Base-by-base conservation (phyloP, 1,140 invertebrate species). In the Hyles euphorbiae region DNA sequence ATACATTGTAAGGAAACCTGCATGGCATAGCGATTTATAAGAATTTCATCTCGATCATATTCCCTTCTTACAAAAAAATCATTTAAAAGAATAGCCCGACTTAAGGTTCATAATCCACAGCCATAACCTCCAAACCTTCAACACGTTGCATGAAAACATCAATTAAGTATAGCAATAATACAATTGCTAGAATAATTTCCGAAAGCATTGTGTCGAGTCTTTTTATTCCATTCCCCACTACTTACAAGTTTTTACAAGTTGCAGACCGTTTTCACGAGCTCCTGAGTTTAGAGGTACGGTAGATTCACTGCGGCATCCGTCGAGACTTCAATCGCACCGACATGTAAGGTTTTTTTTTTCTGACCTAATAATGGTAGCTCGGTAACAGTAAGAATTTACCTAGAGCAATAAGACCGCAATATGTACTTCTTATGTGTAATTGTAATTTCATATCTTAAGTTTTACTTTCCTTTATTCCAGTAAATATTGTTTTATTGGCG, bases 191-290 rank as follows among this genome's bases (percentile, higher is more conserved):
- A 44, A 43, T 36, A 44, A 36, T 54, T 54, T 11, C 36, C 4
- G n/a, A 54, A 54, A 22, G 36, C 53, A 44, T 44, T 44, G 53
- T 12, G 51, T 40, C 6, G 36, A 32, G 11, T 48, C 56, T 52
- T 63, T 63, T 63, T 63, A 63, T 63, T 58, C 58, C 61, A 60
- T 54, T 54, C 40, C 53, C 36, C 60, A 69, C 63, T 59, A 65
- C 63, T 65, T 61, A 65, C 57, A 65, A 69, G 47, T 65, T 69
- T 64, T 63, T 65, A 65, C 58, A 65, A 63, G 61, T 63, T 63
- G 36, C 36, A 32, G 59, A 65, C 34, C 58, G 55, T 57, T 65
- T 65, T 63, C 60, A 63, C 63, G 34, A 54, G 53, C 40, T 32
- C 12, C 22, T 34, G 47, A 51, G 50, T 34, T 57, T 55, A 66